A percentile compares a stretch with the other conserved stretches of the same genome.
Evolutionary conservation across 2,888 invertebrate genomes (phyloP).

Genomic region (Coleophora deauratella): DNA sequence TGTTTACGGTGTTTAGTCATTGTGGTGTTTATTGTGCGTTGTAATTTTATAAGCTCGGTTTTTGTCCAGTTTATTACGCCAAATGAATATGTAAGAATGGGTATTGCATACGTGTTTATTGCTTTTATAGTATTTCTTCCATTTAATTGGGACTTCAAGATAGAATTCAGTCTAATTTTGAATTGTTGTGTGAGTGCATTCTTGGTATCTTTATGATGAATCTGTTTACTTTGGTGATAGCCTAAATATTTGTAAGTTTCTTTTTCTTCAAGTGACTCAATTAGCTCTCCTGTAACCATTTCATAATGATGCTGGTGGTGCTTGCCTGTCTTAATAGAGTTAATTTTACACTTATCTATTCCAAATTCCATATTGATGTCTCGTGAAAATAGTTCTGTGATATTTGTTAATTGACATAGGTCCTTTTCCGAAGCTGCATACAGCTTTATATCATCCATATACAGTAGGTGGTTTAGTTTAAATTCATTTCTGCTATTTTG

Average conservation of each 20-base stretch:
- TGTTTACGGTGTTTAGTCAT: no score
- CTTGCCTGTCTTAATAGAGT: background rate
- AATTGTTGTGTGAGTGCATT: background rate
- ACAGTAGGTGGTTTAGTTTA: background rate
- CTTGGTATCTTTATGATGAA: background rate
- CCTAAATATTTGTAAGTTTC: slow-evolving; percentile 1
- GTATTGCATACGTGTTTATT: background rate
- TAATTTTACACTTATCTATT: slow-evolving; percentile 5
- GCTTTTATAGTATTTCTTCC: background rate
- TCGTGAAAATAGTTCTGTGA: slow-evolving; percentile 1
- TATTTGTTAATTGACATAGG: background rate
- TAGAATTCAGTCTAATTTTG: background rate
- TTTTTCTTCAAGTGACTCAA: background rate
- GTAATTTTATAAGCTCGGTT: slow-evolving; percentile 1
- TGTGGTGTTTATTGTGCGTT: slow-evolving; percentile 4
- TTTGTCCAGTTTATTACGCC: slow-evolving; percentile 2
- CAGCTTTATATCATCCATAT: background rate
- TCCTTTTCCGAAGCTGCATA: background rate
- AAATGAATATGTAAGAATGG: slow-evolving; percentile 3
- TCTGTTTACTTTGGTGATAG: background rate
- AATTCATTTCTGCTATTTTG: background rate
- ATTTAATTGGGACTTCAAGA: background rate
- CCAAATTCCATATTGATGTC: slow-evolving; percentile 5
- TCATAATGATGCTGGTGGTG: background rate
- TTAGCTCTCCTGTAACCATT: background rate